phyloP scores from a whole-genome alignment of 2,797 vertebrate species.

The Dallia pectoralis region DNA sequence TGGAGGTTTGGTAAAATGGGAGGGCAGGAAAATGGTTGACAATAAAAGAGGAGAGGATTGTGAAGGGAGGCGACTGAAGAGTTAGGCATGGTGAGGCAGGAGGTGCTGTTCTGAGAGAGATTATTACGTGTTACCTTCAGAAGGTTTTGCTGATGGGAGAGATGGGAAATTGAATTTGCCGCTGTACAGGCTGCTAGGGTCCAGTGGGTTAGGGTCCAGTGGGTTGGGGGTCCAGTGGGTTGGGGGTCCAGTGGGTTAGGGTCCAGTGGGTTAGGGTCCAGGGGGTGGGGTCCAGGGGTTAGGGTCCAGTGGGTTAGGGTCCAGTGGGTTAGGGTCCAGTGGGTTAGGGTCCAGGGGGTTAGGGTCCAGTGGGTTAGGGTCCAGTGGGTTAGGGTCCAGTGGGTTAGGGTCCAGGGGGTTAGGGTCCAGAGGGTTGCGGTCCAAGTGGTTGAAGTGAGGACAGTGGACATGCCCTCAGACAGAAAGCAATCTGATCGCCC shows the following conservation, averaged over 20 bases:
- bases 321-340: no score
- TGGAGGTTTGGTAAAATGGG: constrained; percentile 16
- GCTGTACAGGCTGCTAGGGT: constrained; percentile 33
- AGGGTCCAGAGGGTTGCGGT: not conserved
- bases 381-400: no score
- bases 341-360: no score
- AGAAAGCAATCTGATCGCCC: constrained; percentile 56
- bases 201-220: constrained; percentile 33
- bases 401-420: no score
- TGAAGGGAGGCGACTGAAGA: not conserved
- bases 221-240: no score
- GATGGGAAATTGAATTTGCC: constrained; percentile 22
- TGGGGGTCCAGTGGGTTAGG: no score
- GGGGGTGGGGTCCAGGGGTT: no score
- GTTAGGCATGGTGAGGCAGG: constrained; percentile 48
- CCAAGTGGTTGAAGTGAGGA: constrained; percentile 15
- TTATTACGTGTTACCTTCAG: constrained; percentile 59
- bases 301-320: no score
- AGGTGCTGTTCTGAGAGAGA: constrained; percentile 29
- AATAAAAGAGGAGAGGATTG: not conserved
- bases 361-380: no score
- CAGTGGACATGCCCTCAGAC: constrained; percentile 40
- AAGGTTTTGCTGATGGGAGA: constrained; percentile 20
- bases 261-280: no score
- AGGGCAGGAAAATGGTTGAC: constrained; percentile 27